Conservation (phyloP, 2,113 vertebrate species). For the Narcine bancroftii region DNA sequence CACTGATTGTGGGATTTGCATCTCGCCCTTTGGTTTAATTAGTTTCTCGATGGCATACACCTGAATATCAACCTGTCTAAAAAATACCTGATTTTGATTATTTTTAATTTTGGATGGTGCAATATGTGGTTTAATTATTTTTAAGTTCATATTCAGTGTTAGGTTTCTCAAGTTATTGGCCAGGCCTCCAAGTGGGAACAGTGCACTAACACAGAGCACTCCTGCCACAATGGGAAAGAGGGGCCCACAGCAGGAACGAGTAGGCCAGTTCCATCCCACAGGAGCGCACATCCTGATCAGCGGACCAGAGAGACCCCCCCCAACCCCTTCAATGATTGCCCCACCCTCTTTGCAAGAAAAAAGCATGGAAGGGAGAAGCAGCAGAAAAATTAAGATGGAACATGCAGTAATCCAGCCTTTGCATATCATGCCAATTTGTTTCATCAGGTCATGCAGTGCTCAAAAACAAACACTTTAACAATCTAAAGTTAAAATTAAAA, state of each 20-base stretch:
- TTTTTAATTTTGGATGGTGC: neutral
- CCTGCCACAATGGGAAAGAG: conserved; percentile 18
- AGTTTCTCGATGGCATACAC: neutral
- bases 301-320: conserved; percentile 6
- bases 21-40: neutral
- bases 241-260: conserved; percentile 34
- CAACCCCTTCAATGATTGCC: conserved; percentile 36
- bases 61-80: neutral
- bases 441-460: conserved; percentile 27
- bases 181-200: conserved; percentile 17
- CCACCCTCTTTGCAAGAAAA: conserved; percentile 34
- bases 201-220: conserved; percentile 17
- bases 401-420: conserved; percentile 35
- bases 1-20: neutral
- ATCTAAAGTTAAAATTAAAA: conserved; percentile 28
- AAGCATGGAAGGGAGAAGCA: conserved; percentile 32
- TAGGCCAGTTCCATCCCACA: conserved; percentile 37
- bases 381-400: conserved; percentile 35
- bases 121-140: neutral
- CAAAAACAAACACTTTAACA: conserved; percentile 22
- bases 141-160: conserved; percentile 3
- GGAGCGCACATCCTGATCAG: conserved; percentile 36
- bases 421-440: conserved; percentile 31
- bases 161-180: conserved; percentile 12
- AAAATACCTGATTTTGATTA: neutral